Base-by-base conservation (phyloP, 1,140 invertebrate species). In the Conus betulinus region DNA sequence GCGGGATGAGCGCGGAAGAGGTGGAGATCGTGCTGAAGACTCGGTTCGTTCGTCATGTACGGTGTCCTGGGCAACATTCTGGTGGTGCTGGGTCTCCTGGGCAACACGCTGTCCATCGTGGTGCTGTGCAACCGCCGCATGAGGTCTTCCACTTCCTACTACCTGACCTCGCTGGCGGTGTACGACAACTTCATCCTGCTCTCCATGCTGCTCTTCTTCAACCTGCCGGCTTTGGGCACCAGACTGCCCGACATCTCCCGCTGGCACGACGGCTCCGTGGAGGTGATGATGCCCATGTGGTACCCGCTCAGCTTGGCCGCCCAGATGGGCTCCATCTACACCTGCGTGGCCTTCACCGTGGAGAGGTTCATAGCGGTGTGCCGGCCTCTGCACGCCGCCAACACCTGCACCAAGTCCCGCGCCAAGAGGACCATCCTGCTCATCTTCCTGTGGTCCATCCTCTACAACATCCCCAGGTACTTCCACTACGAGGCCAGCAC, bases 291-390 rank as follows among this genome's bases (percentile, higher is more conserved):
- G 0, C 94, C 96, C 27, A 94, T 94, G 86, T 96, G 95, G 7
- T 96, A 97, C 88, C 96, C 95, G 2, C 93, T 96, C 55, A 97
- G 97, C 95, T 94, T 97, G 23, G 96, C 96, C 17, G 97, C 98
- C 27, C 98, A 96, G 90, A 97, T 95, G 96, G 98, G 98, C 51
- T 98, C 98, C 27, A 98, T 99, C 87, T 99, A 97, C 94, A 97
- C 97, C 51, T 97, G 97, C 55, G 97, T 97, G 5, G 97, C 97
- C 51, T 97, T 97, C 93, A 97, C 97, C 13, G 96, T 97, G 83
- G 97, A 97, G 95, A 95, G 97, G 74, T 97, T 97, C 95, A 97
- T 97, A 87, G 97, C 97, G 74, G 97, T 97, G 17, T 97, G 97
- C 91, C 96, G 97, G 94, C 97, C 97, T 39, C 96, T 97, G 20